These are phyloP conservation scores for Astropecten irregularis DNA, from an alignment of 53 echinoderm and acorn worm species.

Conservation along the genomic window DNA sequence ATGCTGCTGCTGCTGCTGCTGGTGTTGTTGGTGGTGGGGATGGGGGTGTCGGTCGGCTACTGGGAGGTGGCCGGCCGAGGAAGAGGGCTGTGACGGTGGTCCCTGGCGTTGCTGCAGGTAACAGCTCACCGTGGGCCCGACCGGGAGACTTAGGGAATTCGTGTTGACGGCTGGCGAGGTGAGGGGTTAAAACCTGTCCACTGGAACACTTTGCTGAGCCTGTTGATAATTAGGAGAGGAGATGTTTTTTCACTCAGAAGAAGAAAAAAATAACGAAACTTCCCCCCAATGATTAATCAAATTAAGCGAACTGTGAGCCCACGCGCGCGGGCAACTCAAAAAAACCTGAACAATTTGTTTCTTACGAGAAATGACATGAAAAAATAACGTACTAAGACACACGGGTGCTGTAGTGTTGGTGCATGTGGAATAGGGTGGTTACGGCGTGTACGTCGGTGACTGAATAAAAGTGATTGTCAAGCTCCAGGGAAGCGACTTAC, in stretches of 20 bases:
- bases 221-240: slow-evolving; percentile 12
- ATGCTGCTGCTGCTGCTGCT: slow-evolving; percentile 1
- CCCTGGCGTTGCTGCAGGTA: slow-evolving; percentile 56
- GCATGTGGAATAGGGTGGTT: slow-evolving; percentile 50
- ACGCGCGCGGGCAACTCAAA: neutral
- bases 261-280: no score
- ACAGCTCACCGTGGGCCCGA: slow-evolving; percentile 62
- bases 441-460: slow-evolving; percentile 49
- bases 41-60: no score
- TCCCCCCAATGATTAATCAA: no score
- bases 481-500: slow-evolving; percentile 6
- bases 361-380: slow-evolving; percentile 4
- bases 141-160: slow-evolving; percentile 60
- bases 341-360: neutral
- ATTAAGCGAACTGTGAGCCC: no score
- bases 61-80: no score
- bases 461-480: slow-evolving; percentile 35
- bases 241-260: neutral
- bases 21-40: neutral
- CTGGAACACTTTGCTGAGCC: slow-evolving; percentile 40
- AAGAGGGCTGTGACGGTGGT: slow-evolving; percentile 18
- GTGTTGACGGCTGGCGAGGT: slow-evolving; percentile 57
- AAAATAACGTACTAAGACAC: slow-evolving; percentile 42
- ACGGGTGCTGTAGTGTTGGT: slow-evolving; percentile 54
- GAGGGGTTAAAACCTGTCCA: slow-evolving; percentile 54